Evolutionary conservation across 2,888 invertebrate species (phyloP).

Genomic region (Dromius quadrimaculatus): DNA sequence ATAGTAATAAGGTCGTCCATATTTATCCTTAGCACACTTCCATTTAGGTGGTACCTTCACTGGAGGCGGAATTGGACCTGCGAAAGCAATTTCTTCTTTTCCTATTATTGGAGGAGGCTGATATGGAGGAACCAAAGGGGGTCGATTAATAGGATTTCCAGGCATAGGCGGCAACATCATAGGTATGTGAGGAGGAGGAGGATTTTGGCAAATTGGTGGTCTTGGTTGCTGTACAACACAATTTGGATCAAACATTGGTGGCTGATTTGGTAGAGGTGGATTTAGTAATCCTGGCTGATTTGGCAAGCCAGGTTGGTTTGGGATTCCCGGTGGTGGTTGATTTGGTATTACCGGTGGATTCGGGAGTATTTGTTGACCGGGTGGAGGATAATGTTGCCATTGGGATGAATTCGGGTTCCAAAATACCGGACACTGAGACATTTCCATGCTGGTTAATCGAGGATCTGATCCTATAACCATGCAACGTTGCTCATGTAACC

Average conservation of each 20-base stretch:
- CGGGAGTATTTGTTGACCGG: slow-evolving; percentile 55
- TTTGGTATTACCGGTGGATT: slow-evolving; percentile 48
- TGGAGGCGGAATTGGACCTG: slow-evolving; percentile 67
- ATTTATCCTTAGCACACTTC: slow-evolving; percentile 85
- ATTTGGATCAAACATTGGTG: slow-evolving; percentile 19
- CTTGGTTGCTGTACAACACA: slow-evolving; percentile 16
- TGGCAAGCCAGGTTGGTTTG: slow-evolving; percentile 54
- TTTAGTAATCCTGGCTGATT: slow-evolving; percentile 52
- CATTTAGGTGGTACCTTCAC: slow-evolving; percentile 85
- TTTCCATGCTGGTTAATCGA: slow-evolving; percentile 70
- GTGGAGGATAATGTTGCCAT: slow-evolving; percentile 64
- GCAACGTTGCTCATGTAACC: slow-evolving; percentile 72
- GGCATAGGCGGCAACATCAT: slow-evolving; percentile 54
- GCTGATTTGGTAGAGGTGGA: slow-evolving; percentile 5
- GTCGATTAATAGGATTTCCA: slow-evolving; percentile 51
- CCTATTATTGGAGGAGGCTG: slow-evolving; percentile 47
- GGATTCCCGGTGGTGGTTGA: background rate
- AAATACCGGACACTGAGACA: slow-evolving; percentile 68
- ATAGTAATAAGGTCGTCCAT: slow-evolving; percentile 92
- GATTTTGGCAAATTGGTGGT: slow-evolving; percentile 38
- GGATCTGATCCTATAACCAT: slow-evolving; percentile 72
- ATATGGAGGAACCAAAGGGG: slow-evolving; percentile 51
- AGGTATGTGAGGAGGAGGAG: slow-evolving; percentile 53
- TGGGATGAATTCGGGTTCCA: slow-evolving; percentile 70
- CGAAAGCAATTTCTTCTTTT: slow-evolving; percentile 62